Evolutionary conservation across 2,888 invertebrate species (phyloP).

Genomic region (Druceiella hillmani): DNA sequence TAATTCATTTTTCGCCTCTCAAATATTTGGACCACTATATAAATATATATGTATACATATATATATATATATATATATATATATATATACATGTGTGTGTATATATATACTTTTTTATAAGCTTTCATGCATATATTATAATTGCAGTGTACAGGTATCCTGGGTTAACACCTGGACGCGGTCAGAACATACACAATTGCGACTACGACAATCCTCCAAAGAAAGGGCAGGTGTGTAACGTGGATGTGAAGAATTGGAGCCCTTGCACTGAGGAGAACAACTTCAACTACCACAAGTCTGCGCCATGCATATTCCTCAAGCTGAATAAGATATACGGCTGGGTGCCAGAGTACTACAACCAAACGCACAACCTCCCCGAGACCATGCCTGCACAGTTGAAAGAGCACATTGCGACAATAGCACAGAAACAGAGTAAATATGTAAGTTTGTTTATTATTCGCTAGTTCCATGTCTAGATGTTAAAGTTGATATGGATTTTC

Average conservation of each 20-base stretch:
- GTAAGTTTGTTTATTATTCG: constrained; percentile 29
- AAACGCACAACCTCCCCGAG: constrained; percentile 59
- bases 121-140: not conserved
- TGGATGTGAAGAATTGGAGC: constrained; percentile 74
- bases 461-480: not conserved
- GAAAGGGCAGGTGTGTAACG: constrained; percentile 77
- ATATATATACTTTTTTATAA: constrained; percentile 6
- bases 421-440: constrained; percentile 42
- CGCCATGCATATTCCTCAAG: constrained; percentile 93
- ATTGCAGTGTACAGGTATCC: constrained; percentile 67
- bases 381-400: constrained; percentile 72
- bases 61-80: too few species aligned
- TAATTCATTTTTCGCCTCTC: too few species aligned
- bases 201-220: constrained; percentile 66
- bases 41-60: too few species aligned
- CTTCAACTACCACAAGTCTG: constrained; percentile 87
- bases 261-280: constrained; percentile 79
- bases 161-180: constrained; percentile 64
- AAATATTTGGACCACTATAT: too few species aligned
- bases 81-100: too few species aligned
- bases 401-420: constrained; percentile 57
- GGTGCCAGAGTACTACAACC: constrained; percentile 78
- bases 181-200: constrained; percentile 71
- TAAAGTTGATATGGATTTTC: not conserved
- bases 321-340: constrained; percentile 93